These are phyloP conservation scores for Cacoxenus indagator DNA, from an alignment of 2,888 invertebrate species.

Conservation along the genomic window DNA sequence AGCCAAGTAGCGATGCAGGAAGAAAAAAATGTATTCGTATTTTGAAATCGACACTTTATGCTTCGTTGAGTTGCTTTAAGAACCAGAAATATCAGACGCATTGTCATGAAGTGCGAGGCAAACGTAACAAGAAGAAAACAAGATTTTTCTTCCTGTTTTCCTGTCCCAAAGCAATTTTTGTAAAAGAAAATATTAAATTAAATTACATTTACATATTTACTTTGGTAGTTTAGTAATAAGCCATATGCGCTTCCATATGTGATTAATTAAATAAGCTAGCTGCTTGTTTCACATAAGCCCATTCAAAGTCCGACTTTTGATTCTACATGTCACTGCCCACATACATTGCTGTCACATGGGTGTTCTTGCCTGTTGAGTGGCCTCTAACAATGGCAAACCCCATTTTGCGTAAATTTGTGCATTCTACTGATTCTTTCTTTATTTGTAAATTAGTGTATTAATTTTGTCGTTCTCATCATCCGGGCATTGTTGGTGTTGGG, in stretches of 20 bases:
- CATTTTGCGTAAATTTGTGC: slow-evolving; percentile 50
- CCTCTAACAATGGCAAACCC: too few relatives aligned
- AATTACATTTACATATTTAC: too few relatives aligned
- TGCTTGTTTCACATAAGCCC: not conserved
- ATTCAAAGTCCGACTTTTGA: not conserved
- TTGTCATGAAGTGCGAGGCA: not conserved
- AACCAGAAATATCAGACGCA: not conserved
- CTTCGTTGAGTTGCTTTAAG: not conserved
- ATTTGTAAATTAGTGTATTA: slow-evolving; percentile 64
- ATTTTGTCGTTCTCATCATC: slow-evolving; percentile 50
- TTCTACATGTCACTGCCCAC: not conserved
- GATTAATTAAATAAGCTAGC: not conserved
- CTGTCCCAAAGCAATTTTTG: too few relatives aligned
- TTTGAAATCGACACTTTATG: not conserved
- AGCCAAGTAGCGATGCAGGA: not conserved
- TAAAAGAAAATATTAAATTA: too few relatives aligned
- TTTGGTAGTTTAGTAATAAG: too few relatives aligned
- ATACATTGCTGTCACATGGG: not conserved
- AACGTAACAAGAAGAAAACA: not conserved
- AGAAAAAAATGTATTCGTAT: not conserved
- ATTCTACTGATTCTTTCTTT: slow-evolving; percentile 61
- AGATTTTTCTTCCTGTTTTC: too few relatives aligned
- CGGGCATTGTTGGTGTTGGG: not conserved
- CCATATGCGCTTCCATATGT: too few relatives aligned
- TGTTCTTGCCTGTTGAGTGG: not conserved